Base-by-base conservation (phyloP, 2,797 vertebrate species). In the Microchirus variegatus region DNA sequence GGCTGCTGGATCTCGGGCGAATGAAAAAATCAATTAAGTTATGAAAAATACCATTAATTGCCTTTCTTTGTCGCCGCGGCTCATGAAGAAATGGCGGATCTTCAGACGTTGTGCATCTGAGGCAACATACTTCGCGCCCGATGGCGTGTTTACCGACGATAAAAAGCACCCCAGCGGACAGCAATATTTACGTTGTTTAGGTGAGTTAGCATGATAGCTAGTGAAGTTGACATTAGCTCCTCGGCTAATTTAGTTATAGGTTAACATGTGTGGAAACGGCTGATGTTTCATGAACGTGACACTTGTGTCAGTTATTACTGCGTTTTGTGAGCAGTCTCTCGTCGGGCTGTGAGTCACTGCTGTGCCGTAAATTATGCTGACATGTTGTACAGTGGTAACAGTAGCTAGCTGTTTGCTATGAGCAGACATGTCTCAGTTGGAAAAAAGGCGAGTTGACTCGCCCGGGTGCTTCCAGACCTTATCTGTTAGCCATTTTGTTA, bases 41-140 rank as follows among this genome's bases (percentile, higher is more conserved):
- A 90, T 94, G 92, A 94, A 94, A 93, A 94, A 93, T 88, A 91
- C 67, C 92, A 89, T 92, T 94, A 94, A 93, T 94, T 91, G 92
- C 92, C 90, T 94, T 93, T 94, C 92, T 94, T 93, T 91, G 92
- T 91, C 91, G 70, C 84, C 79, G 90, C 78, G 57, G 87, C 88
- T 82, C 85, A 83, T 84, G 81, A 82, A 84, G 89, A 92, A 85
- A 94, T 93, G 92, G 92, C 92, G 92, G 92, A 85, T 83, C 67
- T 89, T 60, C 86, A 84, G 77, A 74, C 62, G 70, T 66, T 60
- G 73, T 59, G 43, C 66, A 17, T 67, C 64, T 77, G 69, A 73
- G 58, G 69, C 41, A 10, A 62, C 70, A 57, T 62, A 41, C 42
- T 48, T 50, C 1, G 9, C 59, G 46, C 17, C 62, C 15, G 38